Evolutionary conservation across 2,888 invertebrate species (phyloP), one percentile per base, ranked within the genome.

Genomic region (Dolichopus griseipennis): DNA sequence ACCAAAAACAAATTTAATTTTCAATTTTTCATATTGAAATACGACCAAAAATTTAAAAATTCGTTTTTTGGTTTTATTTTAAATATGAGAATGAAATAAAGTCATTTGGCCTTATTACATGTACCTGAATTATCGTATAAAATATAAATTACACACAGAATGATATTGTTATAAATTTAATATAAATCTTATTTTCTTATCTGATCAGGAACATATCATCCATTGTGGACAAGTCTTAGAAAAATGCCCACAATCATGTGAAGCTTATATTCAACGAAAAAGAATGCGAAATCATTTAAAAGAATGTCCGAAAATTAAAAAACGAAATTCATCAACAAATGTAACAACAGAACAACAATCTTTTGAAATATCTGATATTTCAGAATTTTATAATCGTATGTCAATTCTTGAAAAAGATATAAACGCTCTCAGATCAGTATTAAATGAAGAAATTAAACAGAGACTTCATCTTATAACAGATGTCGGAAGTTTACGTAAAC

Each of bases 161-260:
- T n/a, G n/a, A n/a, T n/a, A n/a, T n/a, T n/a, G n/a, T n/a, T n/a
- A n/a, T n/a, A n/a, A n/a, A n/a, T n/a, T n/a, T n/a, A n/a, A n/a
- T n/a, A n/a, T n/a, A n/a, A n/a, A n/a, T n/a, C n/a, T 27, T 62
- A 5, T 63, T 52, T 20, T 37, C 33, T 66, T 33, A 20, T 66
- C 2, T 33, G 68, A 62, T 27, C 69, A 89, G 86, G 85, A 85
- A 68, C 91, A 91, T 73, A 78, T 89, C 69, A 85, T 87, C 69
- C 85, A 86, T 72, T 91, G 91, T 71, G 88, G 89, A 18, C 87
- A 88, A 69, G 89, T 91, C 12, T 77, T 91, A 73, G 88, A 90
- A 75, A 86, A 89, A 75, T 91, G 91, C 68, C 86, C 87, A 0
- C 83, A 88, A 73, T 85, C 86, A 65, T 91, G 91, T 73, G 88